phyloP scores from a whole-genome alignment of 1,140 invertebrate genomes.

The Cardiocondyla obscurior region DNA sequence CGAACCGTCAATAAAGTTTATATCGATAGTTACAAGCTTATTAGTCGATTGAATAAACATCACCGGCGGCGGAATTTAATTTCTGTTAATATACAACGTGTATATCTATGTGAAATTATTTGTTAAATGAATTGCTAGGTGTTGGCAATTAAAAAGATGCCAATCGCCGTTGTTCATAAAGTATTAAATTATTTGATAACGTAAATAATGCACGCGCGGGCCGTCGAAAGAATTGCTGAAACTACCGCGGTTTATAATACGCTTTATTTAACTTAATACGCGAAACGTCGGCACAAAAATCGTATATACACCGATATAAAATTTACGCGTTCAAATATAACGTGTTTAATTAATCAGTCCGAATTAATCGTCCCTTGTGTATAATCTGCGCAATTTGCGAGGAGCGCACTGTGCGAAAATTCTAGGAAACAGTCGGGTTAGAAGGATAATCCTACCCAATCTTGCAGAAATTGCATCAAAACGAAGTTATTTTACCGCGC shows the following conservation, averaged over 20 bases:
- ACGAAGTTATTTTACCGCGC: conserved; percentile 50
- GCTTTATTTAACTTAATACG: conserved; percentile 29
- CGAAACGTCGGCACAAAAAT: neutral
- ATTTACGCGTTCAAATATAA: neutral
- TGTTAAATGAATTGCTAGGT: conserved; percentile 26
- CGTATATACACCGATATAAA: neutral
- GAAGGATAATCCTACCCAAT: conserved; percentile 32
- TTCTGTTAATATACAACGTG: neutral
- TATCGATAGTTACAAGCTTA: conserved; percentile 23
- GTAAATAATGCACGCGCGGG: neutral
- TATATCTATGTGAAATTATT: conserved; percentile 9
- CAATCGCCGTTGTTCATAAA: neutral
- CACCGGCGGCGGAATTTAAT: neutral
- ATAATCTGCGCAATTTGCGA: neutral
- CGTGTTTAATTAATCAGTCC: conserved; percentile 6
- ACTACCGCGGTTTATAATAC: neutral
- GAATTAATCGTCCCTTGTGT: neutral
- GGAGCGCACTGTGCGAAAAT: neutral
- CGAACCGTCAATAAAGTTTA: neutral
- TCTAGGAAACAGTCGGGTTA: conserved; percentile 6
- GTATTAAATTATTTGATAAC: conserved; percentile 38
- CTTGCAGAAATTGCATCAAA: conserved; percentile 54
- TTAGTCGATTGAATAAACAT: conserved; percentile 19
- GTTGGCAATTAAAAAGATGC: conserved; percentile 29
- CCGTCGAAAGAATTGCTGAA: neutral